Conservation (phyloP, 1,140 invertebrate genomes). For the Penaeus vannamei region DNA sequence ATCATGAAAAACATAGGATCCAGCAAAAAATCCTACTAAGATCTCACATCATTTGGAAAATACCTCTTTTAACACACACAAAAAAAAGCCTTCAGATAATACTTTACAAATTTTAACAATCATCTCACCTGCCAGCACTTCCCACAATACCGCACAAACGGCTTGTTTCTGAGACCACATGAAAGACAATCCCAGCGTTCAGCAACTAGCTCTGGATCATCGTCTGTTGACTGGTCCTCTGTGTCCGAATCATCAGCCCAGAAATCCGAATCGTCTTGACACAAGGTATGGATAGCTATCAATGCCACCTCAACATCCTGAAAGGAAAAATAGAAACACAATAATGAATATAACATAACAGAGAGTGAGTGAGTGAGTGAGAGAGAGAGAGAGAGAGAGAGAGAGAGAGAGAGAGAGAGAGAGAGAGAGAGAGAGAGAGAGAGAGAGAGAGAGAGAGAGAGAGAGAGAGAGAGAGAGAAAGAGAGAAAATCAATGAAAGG, state of each 20-base stretch:
- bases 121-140: constrained; percentile 56
- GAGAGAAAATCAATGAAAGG: neutral
- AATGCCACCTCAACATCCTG: constrained; percentile 53
- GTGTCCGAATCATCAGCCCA: constrained; percentile 56
- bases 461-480: too few relatives aligned
- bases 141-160: constrained; percentile 50
- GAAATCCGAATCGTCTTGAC: constrained; percentile 37
- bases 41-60: too few relatives aligned
- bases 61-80: neutral
- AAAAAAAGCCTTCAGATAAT: too few relatives aligned
- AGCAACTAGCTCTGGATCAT: constrained; percentile 44
- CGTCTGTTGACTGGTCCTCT: constrained; percentile 38
- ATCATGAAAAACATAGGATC: too few relatives aligned
- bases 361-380: neutral
- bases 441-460: too few relatives aligned
- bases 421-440: neutral
- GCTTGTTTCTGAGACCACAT: constrained; percentile 51
- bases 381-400: neutral
- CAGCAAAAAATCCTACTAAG: too few relatives aligned
- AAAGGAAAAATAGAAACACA: neutral
- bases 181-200: constrained; percentile 54
- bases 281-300: neutral
- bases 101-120: neutral
- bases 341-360: neutral
- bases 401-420: neutral